Percentiles rank a stretch among this genome's conserved stretches.
These are phyloP conservation scores for Lithophane ornitopus DNA, from an alignment of 2,888 invertebrate genomes.

Conservation along the genomic window DNA sequence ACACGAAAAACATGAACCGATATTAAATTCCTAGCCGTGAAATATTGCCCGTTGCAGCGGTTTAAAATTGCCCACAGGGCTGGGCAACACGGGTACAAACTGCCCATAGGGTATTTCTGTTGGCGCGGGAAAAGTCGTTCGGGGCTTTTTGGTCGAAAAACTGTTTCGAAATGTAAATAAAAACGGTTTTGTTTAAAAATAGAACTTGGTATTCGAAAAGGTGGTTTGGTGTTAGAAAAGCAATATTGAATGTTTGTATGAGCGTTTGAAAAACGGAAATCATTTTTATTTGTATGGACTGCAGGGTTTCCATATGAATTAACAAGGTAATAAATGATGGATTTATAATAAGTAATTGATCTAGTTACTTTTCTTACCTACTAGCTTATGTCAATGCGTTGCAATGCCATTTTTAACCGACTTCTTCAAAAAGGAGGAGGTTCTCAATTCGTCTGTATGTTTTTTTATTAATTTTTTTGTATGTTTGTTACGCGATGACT, in stretches of 20 bases:
- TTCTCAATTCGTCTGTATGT: no score
- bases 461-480: no score
- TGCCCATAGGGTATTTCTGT: slow-evolving; percentile 25
- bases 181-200: slow-evolving; percentile 19
- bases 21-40: slow-evolving; percentile 67
- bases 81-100: slow-evolving; percentile 13
- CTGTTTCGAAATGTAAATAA: slow-evolving; percentile 19
- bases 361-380: no score
- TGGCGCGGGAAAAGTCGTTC: background rate
- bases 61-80: slow-evolving; percentile 60
- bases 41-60: slow-evolving; percentile 58
- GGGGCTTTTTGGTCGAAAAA: background rate
- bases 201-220: slow-evolving; percentile 1
- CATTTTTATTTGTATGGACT: background rate
- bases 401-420: no score
- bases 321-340: background rate
- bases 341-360: no score
- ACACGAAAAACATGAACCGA: slow-evolving; percentile 65
- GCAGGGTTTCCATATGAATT: background rate
- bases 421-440: no score
- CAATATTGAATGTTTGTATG: background rate
- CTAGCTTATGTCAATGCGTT: no score
- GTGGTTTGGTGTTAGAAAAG: slow-evolving; percentile 18
- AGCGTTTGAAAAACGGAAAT: slow-evolving; percentile 23
- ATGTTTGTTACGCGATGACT: no score